Evolutionary conservation across 2,113 vertebrate species (phyloP), one percentile per base, ranked within the genome.

Genomic region (Meles meles): DNA sequence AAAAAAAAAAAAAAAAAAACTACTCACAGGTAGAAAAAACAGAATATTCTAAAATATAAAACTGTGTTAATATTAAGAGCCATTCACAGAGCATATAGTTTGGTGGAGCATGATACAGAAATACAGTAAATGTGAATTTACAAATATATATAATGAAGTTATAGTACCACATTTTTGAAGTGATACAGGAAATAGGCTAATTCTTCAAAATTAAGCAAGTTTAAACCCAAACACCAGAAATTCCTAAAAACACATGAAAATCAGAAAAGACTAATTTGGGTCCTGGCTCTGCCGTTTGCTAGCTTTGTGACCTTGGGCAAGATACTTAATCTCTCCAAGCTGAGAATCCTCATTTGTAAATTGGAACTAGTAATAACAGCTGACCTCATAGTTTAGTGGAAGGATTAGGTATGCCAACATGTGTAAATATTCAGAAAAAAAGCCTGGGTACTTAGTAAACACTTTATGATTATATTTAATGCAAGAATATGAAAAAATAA

Each of bases 41-140:
- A 77, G 31, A 63, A 77, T 80, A 55, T 77, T 92, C 57, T 94
- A 88, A 96, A 92, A 94, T 34, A 96, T 1, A 82, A 90, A 96
- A 76, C 12, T 67, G 69, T 34, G 37, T 44, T 34, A 63, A 29
- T 55, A 88, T 67, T 67, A 95, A 93, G 12, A 93, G 20, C 6
- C 7, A 49, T 82, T 79, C 76, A 85, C 55, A 83, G 79, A 88
- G 9, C 15, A 82, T 72, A 63, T 69, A 80, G 84, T 74, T 80
- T 96, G 85, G 37, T 77, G 29, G 23, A 34, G 6, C 23, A 55
- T 34, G 34, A 80, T 13, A 88, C 0, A 86, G 76, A 85, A 93
- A 97, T 49, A 83, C 57, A 77, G 44, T 42, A 95, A 92, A 93
- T 49, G 74, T 39, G 18, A 71, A 93, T 88, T 80, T 25, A 47